Evolutionary conservation across 2,888 invertebrate species (phyloP), one percentile per base, ranked within the genome.

Genomic region (Caenorhabditis sinica): DNA sequence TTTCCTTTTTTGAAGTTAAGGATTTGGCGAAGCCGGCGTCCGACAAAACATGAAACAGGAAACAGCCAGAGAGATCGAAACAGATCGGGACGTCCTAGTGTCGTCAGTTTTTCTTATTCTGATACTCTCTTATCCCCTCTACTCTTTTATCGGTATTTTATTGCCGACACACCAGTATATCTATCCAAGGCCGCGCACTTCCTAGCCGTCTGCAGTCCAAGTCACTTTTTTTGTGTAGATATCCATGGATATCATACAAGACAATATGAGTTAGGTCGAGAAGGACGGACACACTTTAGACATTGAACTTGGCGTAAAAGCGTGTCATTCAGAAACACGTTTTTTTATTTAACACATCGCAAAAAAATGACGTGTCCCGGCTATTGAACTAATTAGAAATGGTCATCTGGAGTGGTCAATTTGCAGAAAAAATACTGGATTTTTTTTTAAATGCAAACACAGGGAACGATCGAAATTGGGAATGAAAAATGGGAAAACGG

Each of bases 121-220:
- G 51, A 79, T 79, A 61, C 63, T 65, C 79, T 65, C 49, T 49
- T 20, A 56, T 65, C 45, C 60, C 49, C 80, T 80, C 80, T 72
- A 80, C 72, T 73, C 36, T 80, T 72, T 73, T 80, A 72, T 80
- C 80, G 80, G 58, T 80, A 71, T 71, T 71, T 72, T 49, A 71
- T 71, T 56, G 71, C 69, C 72, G 56, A 56, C 36, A 45, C 61
- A 69, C 30, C 56, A 79, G 53, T 63, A 80, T 43, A 56, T 43
- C 36, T 61, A 63, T 79, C 71, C 72, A 80, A 72, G 80, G 72
- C 80, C 66, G 66, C 80, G 80, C 72, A 80, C 80, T 80, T 72
- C 80, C 80, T 80, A 71, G 60, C 45, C 49, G 28, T 58, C 56
- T 60, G 65, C 69, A 69, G 45, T 60, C 53, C 71, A 33, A 30